A percentile compares a stretch with the other conserved stretches of the same genome.
These are phyloP conservation scores for Drosophila macrothrix DNA, from an alignment of 2,888 invertebrate species.

Conservation along the genomic window DNA sequence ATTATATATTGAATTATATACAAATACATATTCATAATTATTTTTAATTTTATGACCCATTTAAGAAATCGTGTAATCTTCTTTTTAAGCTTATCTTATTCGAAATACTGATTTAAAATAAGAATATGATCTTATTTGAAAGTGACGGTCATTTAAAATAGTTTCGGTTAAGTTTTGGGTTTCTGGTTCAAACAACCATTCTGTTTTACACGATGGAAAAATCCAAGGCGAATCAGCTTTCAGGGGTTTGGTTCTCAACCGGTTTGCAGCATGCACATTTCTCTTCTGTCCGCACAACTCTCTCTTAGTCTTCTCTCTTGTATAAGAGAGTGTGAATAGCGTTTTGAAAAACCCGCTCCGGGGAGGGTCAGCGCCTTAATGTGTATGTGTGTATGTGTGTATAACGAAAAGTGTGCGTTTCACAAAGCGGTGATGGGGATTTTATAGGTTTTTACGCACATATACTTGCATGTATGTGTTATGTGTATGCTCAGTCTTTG, in stretches of 20 bases:
- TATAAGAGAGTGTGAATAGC: conserved; percentile 28
- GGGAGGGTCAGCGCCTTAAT: conserved; percentile 55
- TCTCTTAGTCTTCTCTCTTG: conserved; percentile 24
- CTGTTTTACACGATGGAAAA: background rate
- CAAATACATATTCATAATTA: background rate
- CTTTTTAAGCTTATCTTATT: background rate
- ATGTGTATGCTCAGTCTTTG: conserved; percentile 12
- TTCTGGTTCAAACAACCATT: background rate
- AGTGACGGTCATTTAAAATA: background rate
- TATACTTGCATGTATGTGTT: conserved; percentile 3
- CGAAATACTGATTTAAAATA: background rate
- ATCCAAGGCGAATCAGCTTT: conserved; percentile 8
- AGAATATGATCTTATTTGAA: background rate
- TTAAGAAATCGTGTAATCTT: background rate
- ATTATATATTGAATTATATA: background rate
- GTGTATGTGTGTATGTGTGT: conserved; percentile 13
- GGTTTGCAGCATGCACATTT: conserved; percentile 18
- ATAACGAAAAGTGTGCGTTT: conserved; percentile 20
- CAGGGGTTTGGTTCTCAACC: conserved; percentile 20
- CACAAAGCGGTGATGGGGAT: conserved; percentile 19
- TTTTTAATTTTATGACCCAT: background rate
- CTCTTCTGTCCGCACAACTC: conserved; percentile 16
- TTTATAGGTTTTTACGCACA: conserved; percentile 33
- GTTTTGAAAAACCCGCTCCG: conserved; percentile 50
- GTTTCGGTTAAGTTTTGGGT: background rate